Evolutionary conservation across 1,140 invertebrate species (phyloP).

Genomic region (Caenorhabditis briggsae): DNA sequence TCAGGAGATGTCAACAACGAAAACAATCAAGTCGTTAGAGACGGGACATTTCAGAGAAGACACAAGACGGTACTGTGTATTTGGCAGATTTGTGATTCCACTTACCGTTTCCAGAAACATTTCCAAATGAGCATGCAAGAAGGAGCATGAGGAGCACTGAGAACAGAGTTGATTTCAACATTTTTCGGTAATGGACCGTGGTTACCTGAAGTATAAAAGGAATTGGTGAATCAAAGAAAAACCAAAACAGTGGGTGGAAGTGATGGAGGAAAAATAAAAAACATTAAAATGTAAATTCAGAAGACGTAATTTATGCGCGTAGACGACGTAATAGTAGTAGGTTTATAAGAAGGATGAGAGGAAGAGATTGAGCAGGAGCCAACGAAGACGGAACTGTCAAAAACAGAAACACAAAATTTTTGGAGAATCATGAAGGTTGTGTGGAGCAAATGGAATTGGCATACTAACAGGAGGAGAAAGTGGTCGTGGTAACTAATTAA

Average conservation of each 20-base stretch:
- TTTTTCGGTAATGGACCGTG: neutral
- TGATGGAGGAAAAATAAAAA: neutral
- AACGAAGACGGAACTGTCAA: neutral
- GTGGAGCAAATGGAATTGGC: neutral
- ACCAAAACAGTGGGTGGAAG: no score
- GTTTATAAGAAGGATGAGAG: neutral
- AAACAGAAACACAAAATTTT: slow-evolving; percentile 13
- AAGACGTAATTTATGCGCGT: slow-evolving; percentile 12
- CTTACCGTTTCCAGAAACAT: slow-evolving; percentile 33
- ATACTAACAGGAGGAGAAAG: neutral
- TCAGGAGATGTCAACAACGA: neutral
- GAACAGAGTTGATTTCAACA: slow-evolving; percentile 15
- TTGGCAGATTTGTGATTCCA: neutral
- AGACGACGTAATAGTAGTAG: slow-evolving; percentile 24
- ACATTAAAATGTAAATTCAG: neutral
- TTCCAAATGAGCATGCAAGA: neutral
- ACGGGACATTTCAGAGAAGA: neutral
- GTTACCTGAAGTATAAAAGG: slow-evolving; percentile 9
- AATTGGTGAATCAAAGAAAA: neutral
- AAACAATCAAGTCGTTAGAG: neutral
- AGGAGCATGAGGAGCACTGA: slow-evolving; percentile 7
- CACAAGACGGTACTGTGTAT: neutral
- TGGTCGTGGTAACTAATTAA: neutral
- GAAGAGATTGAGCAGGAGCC: neutral
- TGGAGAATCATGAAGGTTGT: neutral